Conservation (phyloP, 2,113 vertebrate species). For the Anolis sagrei region DNA sequence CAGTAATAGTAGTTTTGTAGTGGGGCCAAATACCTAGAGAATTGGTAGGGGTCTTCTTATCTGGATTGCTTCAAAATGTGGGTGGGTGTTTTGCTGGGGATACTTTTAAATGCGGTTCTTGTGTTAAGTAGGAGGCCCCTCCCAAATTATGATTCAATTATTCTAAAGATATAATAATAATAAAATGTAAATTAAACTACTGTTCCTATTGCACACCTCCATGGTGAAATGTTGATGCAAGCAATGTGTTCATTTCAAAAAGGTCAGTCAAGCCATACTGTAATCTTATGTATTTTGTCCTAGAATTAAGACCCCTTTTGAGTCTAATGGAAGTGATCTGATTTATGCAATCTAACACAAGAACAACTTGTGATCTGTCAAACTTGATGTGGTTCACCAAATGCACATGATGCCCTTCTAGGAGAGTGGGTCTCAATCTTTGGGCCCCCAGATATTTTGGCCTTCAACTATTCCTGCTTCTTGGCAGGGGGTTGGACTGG, state of each 20-base stretch:
- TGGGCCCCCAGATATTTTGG: too few species aligned
- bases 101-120: too few species aligned
- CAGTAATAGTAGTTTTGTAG: too few species aligned
- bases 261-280: background rate
- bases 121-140: too few species aligned
- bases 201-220: background rate
- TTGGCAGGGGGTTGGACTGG: too few species aligned
- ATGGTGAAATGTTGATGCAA: background rate
- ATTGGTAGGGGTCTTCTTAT: too few species aligned
- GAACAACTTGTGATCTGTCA: background rate
- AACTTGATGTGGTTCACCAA: background rate
- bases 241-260: background rate
- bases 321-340: background rate
- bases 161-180: background rate
- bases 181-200: background rate
- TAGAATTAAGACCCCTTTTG: background rate
- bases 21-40: too few species aligned
- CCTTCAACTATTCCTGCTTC: too few species aligned
- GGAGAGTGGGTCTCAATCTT: too few species aligned
- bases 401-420: background rate
- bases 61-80: too few species aligned
- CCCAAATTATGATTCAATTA: too few species aligned
- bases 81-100: too few species aligned
- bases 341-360: background rate
- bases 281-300: background rate